These are phyloP conservation scores for Threskiornis aethiopicus DNA, from an alignment of 2,797 vertebrate species.

Conservation along the genomic window DNA sequence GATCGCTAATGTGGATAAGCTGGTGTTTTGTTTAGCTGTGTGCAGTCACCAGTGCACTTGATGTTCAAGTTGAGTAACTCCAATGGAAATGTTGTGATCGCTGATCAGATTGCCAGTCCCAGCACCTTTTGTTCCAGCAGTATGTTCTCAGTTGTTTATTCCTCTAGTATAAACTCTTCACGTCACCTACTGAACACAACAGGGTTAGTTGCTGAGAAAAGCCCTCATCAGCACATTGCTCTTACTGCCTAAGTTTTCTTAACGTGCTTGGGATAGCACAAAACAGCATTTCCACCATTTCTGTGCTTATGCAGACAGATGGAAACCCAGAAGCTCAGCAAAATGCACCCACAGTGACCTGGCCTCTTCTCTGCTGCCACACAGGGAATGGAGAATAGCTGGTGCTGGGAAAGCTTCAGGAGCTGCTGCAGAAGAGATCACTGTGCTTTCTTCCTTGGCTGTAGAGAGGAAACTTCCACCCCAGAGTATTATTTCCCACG, in stretches of 20 bases:
- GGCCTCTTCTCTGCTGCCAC: background rate
- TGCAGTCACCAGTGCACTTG: background rate
- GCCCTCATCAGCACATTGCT: conserved; percentile 33
- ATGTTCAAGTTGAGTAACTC: background rate
- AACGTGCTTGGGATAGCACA: conserved; percentile 26
- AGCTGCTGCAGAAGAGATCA: background rate
- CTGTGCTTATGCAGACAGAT: conserved; percentile 13
- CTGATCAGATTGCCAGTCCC: background rate
- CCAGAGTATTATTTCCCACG: background rate
- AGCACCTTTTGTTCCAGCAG: conserved; percentile 40
- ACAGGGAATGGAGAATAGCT: background rate
- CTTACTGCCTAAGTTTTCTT: conserved; percentile 33
- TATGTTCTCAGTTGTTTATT: conserved; percentile 29
- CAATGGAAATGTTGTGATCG: background rate
- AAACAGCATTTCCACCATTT: conserved; percentile 1
- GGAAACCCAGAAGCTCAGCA: conserved; percentile 34
- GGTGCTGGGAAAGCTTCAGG: background rate
- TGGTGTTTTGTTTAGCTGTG: background rate
- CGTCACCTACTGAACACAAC: conserved; percentile 4
- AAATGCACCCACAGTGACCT: background rate
- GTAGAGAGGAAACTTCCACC: background rate
- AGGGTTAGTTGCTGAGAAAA: background rate
- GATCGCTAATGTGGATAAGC: background rate
- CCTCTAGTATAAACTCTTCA: conserved; percentile 23
- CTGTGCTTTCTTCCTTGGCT: background rate